Conservation (phyloP, 2,888 invertebrate species). For the Andrena haemorrhoa region DNA sequence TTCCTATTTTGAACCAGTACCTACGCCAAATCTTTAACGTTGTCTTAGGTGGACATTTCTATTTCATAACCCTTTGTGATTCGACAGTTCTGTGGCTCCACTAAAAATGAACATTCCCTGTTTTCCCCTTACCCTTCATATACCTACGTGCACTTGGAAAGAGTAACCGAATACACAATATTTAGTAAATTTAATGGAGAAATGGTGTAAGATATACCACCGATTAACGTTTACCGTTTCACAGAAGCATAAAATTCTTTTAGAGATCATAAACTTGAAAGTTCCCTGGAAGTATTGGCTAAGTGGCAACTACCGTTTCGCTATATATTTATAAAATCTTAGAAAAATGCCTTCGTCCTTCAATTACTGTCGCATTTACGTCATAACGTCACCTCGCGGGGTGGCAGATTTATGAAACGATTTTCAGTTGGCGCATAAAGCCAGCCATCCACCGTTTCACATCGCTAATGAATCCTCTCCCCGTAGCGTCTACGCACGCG, state of each 20-base stretch:
- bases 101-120: too few species aligned
- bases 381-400: background rate
- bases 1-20: too few species aligned
- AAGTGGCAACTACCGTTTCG: background rate
- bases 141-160: background rate
- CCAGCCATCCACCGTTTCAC: background rate
- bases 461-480: slow-evolving; percentile 1
- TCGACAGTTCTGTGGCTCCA: too few species aligned
- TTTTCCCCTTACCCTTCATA: too few species aligned
- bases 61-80: too few species aligned
- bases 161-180: background rate
- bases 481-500: background rate
- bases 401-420: background rate
- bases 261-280: background rate
- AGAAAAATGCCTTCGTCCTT: background rate
- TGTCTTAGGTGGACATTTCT: too few species aligned
- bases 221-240: background rate
- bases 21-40: too few species aligned
- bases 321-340: background rate
- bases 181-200: too few species aligned
- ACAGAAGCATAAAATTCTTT: background rate
- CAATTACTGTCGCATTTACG: background rate
- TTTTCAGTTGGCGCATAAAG: slow-evolving; percentile 2
- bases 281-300: background rate
- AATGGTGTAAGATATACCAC: background rate